phyloP scores from a whole-genome alignment of 1,140 invertebrate genomes.

The Drosophila arizonae region DNA sequence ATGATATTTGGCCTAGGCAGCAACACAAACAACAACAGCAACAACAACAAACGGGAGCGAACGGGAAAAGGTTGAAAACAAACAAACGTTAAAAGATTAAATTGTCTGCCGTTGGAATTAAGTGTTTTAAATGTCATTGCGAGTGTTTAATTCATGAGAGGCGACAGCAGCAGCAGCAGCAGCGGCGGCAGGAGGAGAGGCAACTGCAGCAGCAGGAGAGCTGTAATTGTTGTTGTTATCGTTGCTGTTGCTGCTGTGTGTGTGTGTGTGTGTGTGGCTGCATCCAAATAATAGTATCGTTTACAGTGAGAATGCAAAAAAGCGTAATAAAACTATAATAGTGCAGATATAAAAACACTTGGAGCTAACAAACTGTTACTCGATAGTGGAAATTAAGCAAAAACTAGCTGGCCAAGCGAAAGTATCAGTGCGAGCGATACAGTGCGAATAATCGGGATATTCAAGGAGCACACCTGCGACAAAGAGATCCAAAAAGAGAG shows the following conservation, averaged over 20 bases:
- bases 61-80: constrained; percentile 65
- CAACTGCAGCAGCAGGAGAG: neutral
- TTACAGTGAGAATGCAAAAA: constrained; percentile 48
- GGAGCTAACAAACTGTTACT: constrained; percentile 56
- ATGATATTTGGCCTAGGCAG: constrained; percentile 35
- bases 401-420: constrained; percentile 38
- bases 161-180: constrained; percentile 2
- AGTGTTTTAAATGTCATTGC: constrained; percentile 80
- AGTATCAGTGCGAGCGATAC: constrained; percentile 22
- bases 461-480: neutral
- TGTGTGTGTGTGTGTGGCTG: constrained; percentile 12
- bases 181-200: neutral
- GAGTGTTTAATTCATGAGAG: constrained; percentile 75
- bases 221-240: constrained; percentile 12
- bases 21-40: constrained; percentile 34
- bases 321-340: constrained; percentile 35
- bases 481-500: neutral
- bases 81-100: constrained; percentile 79
- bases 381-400: constrained; percentile 48
- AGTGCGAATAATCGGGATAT: neutral
- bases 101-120: constrained; percentile 78
- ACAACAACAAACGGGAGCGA: constrained; percentile 34
- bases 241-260: constrained; percentile 15
- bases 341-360: constrained; percentile 44
- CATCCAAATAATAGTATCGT: constrained; percentile 39